A percentile compares a stretch with the other conserved stretches of the same genome.
phyloP scores from a whole-genome alignment of 2,888 invertebrate species.

The Drosophila neonasuta region DNA sequence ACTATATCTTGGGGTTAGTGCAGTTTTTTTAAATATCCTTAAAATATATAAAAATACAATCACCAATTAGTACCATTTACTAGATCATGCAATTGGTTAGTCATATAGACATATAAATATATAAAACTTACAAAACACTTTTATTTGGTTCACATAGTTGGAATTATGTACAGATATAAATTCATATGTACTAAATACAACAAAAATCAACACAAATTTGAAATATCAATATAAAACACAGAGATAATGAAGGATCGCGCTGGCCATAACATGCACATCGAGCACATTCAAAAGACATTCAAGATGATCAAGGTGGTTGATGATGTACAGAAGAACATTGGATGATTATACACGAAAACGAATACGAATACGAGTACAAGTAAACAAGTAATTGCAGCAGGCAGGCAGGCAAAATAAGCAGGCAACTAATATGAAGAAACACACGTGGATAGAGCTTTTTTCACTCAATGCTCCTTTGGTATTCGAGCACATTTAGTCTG shows the following conservation, averaged over 20 bases:
- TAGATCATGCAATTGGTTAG: slow-evolving; percentile 49
- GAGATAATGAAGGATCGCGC: slow-evolving; percentile 37
- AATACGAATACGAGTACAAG: slow-evolving; percentile 7
- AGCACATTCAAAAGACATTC: slow-evolving; percentile 58
- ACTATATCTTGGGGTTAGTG: slow-evolving; percentile 57
- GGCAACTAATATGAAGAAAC: slow-evolving; percentile 67
- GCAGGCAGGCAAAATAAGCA: slow-evolving; percentile 69
- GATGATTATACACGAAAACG: slow-evolving; percentile 42
- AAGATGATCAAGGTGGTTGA: slow-evolving; percentile 38
- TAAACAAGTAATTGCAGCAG: slow-evolving; percentile 59
- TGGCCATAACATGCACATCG: slow-evolving; percentile 61
- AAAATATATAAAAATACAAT: slow-evolving; percentile 12
- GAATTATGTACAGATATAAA: slow-evolving; percentile 45
- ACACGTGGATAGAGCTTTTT: slow-evolving; percentile 27
- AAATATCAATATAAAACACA: slow-evolving; percentile 31
- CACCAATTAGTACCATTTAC: slow-evolving; percentile 40
- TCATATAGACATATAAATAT: slow-evolving; percentile 14
- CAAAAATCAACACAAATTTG: slow-evolving; percentile 63
- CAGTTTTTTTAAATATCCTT: slow-evolving; percentile 30
- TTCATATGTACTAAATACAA: slow-evolving; percentile 66
- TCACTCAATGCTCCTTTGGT: slow-evolving; percentile 33
- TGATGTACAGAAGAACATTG: slow-evolving; percentile 25
- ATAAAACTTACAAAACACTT: slow-evolving; percentile 34
- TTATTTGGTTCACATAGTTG: slow-evolving; percentile 8
- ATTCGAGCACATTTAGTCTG: slow-evolving; percentile 43